Base-by-base conservation (phyloP, 2,888 invertebrate species). In the Folsomia manolachei region DNA sequence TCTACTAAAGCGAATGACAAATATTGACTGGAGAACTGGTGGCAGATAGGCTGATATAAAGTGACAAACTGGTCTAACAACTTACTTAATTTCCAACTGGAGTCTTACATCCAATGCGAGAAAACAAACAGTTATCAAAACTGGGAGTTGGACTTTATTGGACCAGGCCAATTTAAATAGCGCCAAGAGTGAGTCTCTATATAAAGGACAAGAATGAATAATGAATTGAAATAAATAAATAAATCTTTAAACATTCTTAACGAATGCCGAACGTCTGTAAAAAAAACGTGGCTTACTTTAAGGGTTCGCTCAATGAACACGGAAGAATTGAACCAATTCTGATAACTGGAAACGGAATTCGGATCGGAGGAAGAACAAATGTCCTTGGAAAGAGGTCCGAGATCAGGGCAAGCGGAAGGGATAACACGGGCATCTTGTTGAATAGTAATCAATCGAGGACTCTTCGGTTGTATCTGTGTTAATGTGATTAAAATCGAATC, bases 151-250 rank as follows among this genome's bases (percentile, higher is more conserved):
- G 74, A 89, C 85, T 56, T 90, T 87, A 63, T 89, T 89, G 76
- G 88, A 88, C 90, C 90, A 91, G 1, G 90, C 91, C 78, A 91
- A 84, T 77, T 89, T 88, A 52, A 91, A 86, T 78, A 91, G 86
- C 82, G 91, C 91, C 69, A 90, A 82, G 74, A 91, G 84, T 18
- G 86, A 84, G 75, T 85, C 84, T 83, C 82, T 85, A 53, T 56
- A 68, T 66, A 60, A 56, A 24, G 51, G 2, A 27, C 0, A 23
- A 21, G 39, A 39, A 39, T 39, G n/a, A n/a, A n/a, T 39, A 39
- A 14, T 39, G 4, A 39, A 39, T 39, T 39, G 4, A 39, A 39
- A 9, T 39, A 39, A 14, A 9, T 39, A 14, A 39, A 9, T 39
- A 9, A 60, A 18, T 51, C 1, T 9, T 67, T 23, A 18, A 65